These are phyloP conservation scores for Agrilus biguttatus DNA, from an alignment of 2,888 invertebrate genomes.

Conservation along the genomic window DNA sequence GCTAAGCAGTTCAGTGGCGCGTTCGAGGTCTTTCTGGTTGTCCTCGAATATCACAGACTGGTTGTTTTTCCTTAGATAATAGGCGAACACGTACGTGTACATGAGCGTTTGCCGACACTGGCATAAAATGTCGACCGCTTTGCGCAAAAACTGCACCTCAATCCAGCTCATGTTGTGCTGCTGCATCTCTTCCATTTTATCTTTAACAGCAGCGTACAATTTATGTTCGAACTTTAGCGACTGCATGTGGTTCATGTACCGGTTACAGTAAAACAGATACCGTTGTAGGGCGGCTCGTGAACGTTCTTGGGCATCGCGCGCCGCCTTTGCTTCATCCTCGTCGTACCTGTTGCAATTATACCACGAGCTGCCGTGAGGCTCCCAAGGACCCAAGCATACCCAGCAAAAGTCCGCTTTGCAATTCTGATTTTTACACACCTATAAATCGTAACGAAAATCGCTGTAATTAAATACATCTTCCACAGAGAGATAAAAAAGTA, in stretches of 20 bases:
- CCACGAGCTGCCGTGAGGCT: slow-evolving; percentile 94
- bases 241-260: slow-evolving; percentile 99
- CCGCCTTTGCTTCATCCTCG: slow-evolving; percentile 93
- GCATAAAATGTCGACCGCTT: slow-evolving; percentile 94
- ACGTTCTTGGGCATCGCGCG: slow-evolving; percentile 90
- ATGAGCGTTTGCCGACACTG: slow-evolving; percentile 95
- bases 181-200: slow-evolving; percentile 99
- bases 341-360: slow-evolving; percentile 94
- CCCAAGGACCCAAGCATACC: slow-evolving; percentile 99
- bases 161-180: slow-evolving; percentile 99
- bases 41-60: slow-evolving; percentile 98
- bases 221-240: slow-evolving; percentile 96
- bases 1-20: slow-evolving; percentile 94
- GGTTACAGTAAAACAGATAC: slow-evolving; percentile 92
- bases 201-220: slow-evolving; percentile 88
- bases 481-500: too few relatives aligned
- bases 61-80: slow-evolving; percentile 95
- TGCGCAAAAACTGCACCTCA: slow-evolving; percentile 97
- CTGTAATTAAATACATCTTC: slow-evolving; percentile 10
- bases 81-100: slow-evolving; percentile 99
- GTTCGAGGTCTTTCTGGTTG: slow-evolving; percentile 96
- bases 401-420: slow-evolving; percentile 99
- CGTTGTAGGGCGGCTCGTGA: slow-evolving; percentile 92
- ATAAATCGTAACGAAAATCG: too few relatives aligned
- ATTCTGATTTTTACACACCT: slow-evolving; percentile 85